Conservation (phyloP, 2,888 invertebrate species). For the Melieria crassipennis region DNA sequence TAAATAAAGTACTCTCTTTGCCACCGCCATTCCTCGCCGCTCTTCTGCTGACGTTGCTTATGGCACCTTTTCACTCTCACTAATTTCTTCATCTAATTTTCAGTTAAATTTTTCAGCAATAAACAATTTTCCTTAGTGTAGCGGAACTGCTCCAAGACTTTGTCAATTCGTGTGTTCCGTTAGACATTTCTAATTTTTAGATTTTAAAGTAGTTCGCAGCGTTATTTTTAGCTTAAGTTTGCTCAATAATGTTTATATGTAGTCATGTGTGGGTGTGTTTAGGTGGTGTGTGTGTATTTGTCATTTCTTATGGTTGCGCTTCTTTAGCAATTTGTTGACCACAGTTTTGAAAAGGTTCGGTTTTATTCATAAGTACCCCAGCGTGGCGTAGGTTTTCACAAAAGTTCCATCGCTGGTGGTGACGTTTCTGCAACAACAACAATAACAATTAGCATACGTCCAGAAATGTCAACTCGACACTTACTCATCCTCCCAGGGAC, state of each 20-base stretch:
- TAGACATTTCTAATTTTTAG: conserved; percentile 1
- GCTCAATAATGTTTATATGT: neutral
- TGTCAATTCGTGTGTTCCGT: no score
- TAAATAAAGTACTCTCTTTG: no score
- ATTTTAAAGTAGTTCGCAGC: neutral
- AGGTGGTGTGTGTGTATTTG: conserved; percentile 24
- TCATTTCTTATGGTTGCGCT: conserved; percentile 48
- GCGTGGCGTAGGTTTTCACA: conserved; percentile 93
- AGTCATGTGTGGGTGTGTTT: neutral
- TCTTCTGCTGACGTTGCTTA: no score
- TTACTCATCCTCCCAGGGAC: conserved; percentile 97
- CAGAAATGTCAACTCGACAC: conserved; percentile 63
- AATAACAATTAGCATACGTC: neutral
- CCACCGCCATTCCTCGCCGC: no score
- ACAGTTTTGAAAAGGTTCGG: conserved; percentile 48
- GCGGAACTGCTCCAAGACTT: neutral
- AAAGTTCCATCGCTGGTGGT: conserved; percentile 89
- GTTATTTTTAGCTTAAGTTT: neutral
- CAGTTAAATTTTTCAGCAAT: conserved; percentile 29
- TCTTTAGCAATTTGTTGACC: conserved; percentile 50
- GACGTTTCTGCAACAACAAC: conserved; percentile 71
- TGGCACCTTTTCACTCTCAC: conserved; percentile 28
- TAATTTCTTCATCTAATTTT: conserved; percentile 19
- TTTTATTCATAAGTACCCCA: conserved; percentile 84
- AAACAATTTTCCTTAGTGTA: conserved; percentile 31